These are phyloP conservation scores for Noctua comes DNA, from an alignment of 2,888 invertebrate species.

Conservation along the genomic window DNA sequence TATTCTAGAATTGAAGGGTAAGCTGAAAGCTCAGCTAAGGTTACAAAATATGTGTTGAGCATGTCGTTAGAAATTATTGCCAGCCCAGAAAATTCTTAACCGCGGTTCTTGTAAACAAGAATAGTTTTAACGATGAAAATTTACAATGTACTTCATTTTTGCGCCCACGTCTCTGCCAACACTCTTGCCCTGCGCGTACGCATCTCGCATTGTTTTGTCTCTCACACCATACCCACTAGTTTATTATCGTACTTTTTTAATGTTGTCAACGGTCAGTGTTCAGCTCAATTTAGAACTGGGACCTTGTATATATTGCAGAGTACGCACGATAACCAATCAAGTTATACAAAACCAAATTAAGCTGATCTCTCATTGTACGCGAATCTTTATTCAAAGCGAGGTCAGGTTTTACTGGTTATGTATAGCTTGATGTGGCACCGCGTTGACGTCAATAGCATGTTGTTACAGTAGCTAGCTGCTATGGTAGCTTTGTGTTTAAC, in stretches of 20 bases:
- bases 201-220: conserved; percentile 25
- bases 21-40: not conserved
- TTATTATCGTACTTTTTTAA: conserved; percentile 19
- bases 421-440: too few species aligned
- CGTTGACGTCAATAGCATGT: not conserved
- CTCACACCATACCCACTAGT: conserved; percentile 7
- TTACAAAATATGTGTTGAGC: not conserved
- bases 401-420: too few species aligned
- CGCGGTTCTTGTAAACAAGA: conserved; percentile 6
- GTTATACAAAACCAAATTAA: too few species aligned
- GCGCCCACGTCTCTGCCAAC: conserved; percentile 56
- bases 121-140: conserved; percentile 56
- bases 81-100: not conserved
- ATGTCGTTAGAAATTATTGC: not conserved
- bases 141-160: conserved; percentile 62
- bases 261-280: conserved; percentile 13
- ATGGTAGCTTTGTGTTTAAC: not conserved
- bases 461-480: not conserved
- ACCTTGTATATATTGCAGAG: not conserved
- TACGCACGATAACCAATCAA: not conserved
- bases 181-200: conserved; percentile 41
- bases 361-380: too few species aligned
- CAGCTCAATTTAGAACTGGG: not conserved
- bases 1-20: not conserved
- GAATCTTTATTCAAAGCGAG: too few species aligned